Evolutionary conservation across 2,888 invertebrate species (phyloP), one percentile per base, ranked within the genome.

Genomic region (Phortica magna): DNA sequence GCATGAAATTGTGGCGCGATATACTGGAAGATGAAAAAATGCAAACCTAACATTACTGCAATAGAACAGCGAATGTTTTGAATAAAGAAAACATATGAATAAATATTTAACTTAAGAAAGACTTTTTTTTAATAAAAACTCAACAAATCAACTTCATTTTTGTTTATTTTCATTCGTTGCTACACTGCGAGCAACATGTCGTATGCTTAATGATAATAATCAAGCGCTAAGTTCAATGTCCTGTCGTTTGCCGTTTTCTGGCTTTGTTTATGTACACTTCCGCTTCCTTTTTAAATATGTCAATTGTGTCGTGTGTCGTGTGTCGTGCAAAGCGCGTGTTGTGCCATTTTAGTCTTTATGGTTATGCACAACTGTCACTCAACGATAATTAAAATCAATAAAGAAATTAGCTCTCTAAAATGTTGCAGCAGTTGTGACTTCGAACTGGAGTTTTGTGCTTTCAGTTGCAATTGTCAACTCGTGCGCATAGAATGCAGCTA

Each of bases 1-100:
- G 84, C 65, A 85, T 87, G 10, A 77, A 78, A 6, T 77, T 92
- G 17, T 92, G 92, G 92, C 84, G 85, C 65, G 73, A 78, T 9
- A 77, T 90, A 72, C 74, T 90, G 12, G 75, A 78, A 17, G 76
- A 80, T 31, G 31, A 55, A 39, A 68, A 61, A 57, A 74, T 68
- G 22, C 73, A 61, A 7, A 10, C n/a, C 6, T 14, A 9, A 64
- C 3, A 64, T 64, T 10, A 7, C 17, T 22, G 22, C 17, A 57
- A 12, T 17, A 9, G 12, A 22, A 61, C 19, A 2, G 61, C 19
- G 31, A 64, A 39, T 31, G 14, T 10, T 22, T 22, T 14, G 6
- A 22, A 64, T 64, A 39, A 64, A 17, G 59, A 19, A n/a, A n/a
- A 59, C 17, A 17, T 12, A n/a, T 59, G 59, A 7, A 10, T 9